phyloP scores from a whole-genome alignment of 35 echinoderm and acorn worm genomes.

The Chiridota heheva region DNA sequence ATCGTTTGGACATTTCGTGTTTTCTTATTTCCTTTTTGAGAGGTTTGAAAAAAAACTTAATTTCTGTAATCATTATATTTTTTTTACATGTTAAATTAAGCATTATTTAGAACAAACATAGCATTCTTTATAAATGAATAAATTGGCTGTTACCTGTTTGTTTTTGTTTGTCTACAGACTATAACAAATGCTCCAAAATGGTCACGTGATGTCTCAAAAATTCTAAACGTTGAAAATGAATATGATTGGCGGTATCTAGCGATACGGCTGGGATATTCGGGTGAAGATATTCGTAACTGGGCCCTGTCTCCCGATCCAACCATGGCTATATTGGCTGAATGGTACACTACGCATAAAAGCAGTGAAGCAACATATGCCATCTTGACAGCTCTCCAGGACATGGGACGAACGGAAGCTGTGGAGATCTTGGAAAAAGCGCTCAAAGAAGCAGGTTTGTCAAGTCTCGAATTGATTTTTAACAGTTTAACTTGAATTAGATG shows the following conservation, averaged over 20 bases:
- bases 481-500: no score
- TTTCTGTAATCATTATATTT: neutral
- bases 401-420: constrained; percentile 83
- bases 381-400: constrained; percentile 84
- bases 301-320: constrained; percentile 91
- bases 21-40: no score
- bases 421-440: constrained; percentile 77
- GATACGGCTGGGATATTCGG: constrained; percentile 74
- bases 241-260: constrained; percentile 93
- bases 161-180: constrained; percentile 48
- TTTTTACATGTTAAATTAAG: no score
- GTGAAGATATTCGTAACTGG: constrained; percentile 97
- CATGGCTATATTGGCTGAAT: constrained; percentile 89
- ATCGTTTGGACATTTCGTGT: no score
- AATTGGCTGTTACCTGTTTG: no score
- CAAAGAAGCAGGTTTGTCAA: constrained; percentile 70
- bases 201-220: constrained; percentile 89
- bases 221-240: constrained; percentile 82
- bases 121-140: no score
- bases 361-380: constrained; percentile 96
- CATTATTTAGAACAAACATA: no score
- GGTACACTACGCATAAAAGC: constrained; percentile 97
- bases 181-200: constrained; percentile 93
- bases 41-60: neutral
- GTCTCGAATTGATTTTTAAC: neutral